phyloP scores from a whole-genome alignment of 2,797 vertebrate species.

The Cetoscarus ocellatus region DNA sequence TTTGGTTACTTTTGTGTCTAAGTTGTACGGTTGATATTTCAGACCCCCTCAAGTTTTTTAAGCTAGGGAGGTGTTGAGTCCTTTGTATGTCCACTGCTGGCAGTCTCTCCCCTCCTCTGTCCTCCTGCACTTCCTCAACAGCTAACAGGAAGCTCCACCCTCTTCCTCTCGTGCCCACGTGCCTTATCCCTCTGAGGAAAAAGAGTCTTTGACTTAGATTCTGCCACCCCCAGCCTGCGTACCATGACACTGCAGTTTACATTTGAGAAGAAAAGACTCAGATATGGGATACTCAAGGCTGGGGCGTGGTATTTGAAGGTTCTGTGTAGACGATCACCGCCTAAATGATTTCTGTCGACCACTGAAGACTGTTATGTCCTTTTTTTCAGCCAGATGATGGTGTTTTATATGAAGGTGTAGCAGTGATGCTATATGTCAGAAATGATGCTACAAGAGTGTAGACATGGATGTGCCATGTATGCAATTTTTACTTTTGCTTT shows the following conservation, averaged over 20 bases:
- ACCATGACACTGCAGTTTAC: slow-evolving; percentile 56
- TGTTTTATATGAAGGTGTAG: slow-evolving; percentile 58
- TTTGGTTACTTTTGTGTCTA: not conserved
- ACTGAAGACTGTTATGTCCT: slow-evolving; percentile 33
- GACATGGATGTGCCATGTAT: slow-evolving; percentile 38
- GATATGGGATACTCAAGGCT: not conserved
- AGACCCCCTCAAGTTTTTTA: not conserved
- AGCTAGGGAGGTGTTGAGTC: slow-evolving; percentile 22
- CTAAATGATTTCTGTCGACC: slow-evolving; percentile 20
- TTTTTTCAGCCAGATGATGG: slow-evolving; percentile 14
- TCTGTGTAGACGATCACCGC: slow-evolving; percentile 16
- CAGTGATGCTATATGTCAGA: slow-evolving; percentile 26
- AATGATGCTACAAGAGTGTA: slow-evolving; percentile 24
- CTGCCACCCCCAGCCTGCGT: slow-evolving; percentile 1
- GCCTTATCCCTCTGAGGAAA: slow-evolving; percentile 48
- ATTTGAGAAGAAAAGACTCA: slow-evolving; percentile 23
- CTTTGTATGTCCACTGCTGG: slow-evolving; percentile 59
- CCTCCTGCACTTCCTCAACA: slow-evolving; percentile 66
- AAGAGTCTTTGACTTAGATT: slow-evolving; percentile 25
- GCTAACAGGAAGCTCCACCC: slow-evolving; percentile 73
- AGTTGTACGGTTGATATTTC: slow-evolving; percentile 12
- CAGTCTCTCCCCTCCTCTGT: slow-evolving; percentile 41
- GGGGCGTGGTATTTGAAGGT: slow-evolving; percentile 42
- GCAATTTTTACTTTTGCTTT: slow-evolving; percentile 61
- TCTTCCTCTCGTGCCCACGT: slow-evolving; percentile 56